Evolutionary conservation across 2,888 invertebrate species (phyloP), one percentile per base, ranked within the genome.

Genomic region (Amiota communis): DNA sequence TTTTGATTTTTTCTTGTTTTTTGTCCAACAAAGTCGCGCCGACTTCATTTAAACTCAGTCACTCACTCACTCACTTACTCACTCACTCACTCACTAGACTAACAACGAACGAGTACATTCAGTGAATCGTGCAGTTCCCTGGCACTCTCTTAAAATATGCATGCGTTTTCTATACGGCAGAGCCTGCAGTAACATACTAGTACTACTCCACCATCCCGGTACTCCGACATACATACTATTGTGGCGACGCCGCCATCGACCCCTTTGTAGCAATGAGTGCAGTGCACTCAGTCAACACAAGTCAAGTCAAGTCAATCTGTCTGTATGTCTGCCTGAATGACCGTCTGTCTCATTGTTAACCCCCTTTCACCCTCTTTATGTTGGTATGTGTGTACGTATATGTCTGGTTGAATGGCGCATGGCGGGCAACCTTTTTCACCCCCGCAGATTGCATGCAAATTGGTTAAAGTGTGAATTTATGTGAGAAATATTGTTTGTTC

Each of bases 401-500:
- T 59, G 17, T 15, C 65, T 65, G 70, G 68, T 72, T 67, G n/a
- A 12, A 15, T n/a, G 61, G 64, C 47, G 63, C 48, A 48, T 17
- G 49, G 71, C 57, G 47, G 70, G 47, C 47, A 64, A 76, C 74
- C 73, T 79, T 79, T 80, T 79, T 76, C 82, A 83, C 81, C 80
- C 82, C 83, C 82, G 81, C 86, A 83, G 81, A 86, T 87, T 80
- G 85, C 83, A 87, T 87, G 87, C 86, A 87, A 87, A 87, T 88
- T 81, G 82, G 81, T 81, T 81, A 81, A 86, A 89, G 89, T 89
- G 88, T 89, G 88, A 88, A 89, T 88, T 89, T 89, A 88, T 89
- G 88, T 88, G 89, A 87, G 88, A 88, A 88, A 89, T 88, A 85
- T 83, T 84, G 82, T 88, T 87, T 88, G 83, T 78, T 88, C 85